phyloP scores from a whole-genome alignment of 2,113 vertebrate genomes.

The Glaucomys volans region DNA sequence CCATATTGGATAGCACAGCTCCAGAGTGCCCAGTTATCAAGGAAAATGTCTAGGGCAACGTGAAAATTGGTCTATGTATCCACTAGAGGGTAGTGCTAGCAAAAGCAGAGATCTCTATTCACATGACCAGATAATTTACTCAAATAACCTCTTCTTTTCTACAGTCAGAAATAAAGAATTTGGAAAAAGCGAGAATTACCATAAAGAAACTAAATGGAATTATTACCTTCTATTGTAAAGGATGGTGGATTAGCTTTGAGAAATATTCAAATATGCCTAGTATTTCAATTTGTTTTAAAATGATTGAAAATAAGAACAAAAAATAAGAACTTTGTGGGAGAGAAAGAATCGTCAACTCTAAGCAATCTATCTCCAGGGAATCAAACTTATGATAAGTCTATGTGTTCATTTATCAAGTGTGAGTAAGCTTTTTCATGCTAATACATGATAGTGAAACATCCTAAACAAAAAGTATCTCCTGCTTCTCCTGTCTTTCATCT shows the following conservation, averaged over 20 bases:
- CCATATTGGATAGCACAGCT: not conserved
- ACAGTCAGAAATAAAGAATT: slow-evolving; percentile 35
- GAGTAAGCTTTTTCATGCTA: not conserved
- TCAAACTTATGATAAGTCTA: not conserved
- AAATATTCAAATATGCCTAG: slow-evolving; percentile 79
- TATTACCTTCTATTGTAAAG: slow-evolving; percentile 78
- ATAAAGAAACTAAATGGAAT: slow-evolving; percentile 79
- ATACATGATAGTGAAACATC: not conserved
- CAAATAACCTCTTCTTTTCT: not conserved
- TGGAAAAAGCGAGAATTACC: slow-evolving; percentile 65
- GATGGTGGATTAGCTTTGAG: slow-evolving; percentile 79
- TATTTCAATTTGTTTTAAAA: slow-evolving; percentile 82
- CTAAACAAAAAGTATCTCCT: not conserved
- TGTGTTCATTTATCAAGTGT: not conserved
- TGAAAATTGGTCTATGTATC: not conserved
- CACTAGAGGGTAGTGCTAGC: not conserved
- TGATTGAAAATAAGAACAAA: too few species aligned
- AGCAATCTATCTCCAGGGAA: slow-evolving; percentile 56
- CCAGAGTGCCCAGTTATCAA: not conserved
- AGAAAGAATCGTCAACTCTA: slow-evolving; percentile 74
- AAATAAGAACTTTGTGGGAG: too few species aligned
- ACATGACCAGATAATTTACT: not conserved
- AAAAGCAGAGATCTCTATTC: not conserved
- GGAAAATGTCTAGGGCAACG: not conserved
- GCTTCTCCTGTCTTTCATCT: not conserved